These are phyloP conservation scores for Apaloderma vittatum DNA, from an alignment of 2,113 vertebrate species.

Conservation along the genomic window DNA sequence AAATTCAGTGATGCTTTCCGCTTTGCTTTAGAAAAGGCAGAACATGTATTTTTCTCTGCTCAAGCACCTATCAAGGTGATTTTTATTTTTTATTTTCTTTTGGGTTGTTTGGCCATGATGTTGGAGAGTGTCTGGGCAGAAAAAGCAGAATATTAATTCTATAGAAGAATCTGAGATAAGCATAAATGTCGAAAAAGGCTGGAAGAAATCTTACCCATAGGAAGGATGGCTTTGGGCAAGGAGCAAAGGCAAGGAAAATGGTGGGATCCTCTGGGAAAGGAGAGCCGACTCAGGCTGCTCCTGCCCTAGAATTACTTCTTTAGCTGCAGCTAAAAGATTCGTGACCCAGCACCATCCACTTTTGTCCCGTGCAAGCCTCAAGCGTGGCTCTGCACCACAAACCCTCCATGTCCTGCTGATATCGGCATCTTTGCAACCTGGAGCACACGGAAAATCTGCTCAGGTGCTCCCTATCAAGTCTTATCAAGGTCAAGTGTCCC, in stretches of 20 bases:
- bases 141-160: not conserved
- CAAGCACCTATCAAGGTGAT: not conserved
- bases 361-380: not conserved
- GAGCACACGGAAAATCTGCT: not conserved
- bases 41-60: not conserved
- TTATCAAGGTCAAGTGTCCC: not conserved
- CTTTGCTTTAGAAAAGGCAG: not conserved
- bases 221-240: not conserved
- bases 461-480: not conserved
- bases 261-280: not conserved
- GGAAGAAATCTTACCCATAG: not conserved
- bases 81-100: not conserved
- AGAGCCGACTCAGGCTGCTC: not conserved
- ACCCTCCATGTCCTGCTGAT: accelerated
- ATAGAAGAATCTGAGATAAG: not conserved
- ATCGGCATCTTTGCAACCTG: not conserved
- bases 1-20: not conserved
- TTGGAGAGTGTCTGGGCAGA: not conserved
- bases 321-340: not conserved
- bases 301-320: not conserved
- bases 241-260: not conserved
- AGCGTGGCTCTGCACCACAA: accelerated
- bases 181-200: not conserved
- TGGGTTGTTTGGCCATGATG: not conserved
- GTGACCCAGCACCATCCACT: not conserved